Conservation (phyloP, 2,888 invertebrate genomes). For the Caenorhabditis sinica region DNA sequence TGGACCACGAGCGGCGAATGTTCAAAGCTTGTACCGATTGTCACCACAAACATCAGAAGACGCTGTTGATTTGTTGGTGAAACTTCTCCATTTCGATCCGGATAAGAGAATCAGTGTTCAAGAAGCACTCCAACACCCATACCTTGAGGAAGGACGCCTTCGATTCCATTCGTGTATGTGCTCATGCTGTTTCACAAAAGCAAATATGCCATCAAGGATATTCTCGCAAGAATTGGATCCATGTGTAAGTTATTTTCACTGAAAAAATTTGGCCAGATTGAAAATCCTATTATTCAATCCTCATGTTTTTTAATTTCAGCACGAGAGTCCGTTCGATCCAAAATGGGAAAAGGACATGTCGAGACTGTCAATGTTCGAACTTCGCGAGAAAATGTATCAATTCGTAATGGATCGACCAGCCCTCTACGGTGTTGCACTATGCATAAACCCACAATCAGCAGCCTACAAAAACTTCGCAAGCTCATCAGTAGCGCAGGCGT, state of each 20-base stretch:
- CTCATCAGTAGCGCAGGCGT: slow-evolving; percentile 97
- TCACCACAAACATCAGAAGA: slow-evolving; percentile 96
- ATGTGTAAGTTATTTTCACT: slow-evolving; percentile 70
- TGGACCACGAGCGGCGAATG: slow-evolving; percentile 61
- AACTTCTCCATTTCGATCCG: slow-evolving; percentile 99
- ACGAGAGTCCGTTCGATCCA: slow-evolving; percentile 94
- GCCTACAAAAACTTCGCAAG: slow-evolving; percentile 99
- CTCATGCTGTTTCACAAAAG: slow-evolving; percentile 89
- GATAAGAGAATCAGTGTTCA: slow-evolving; percentile 90
- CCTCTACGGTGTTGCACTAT: slow-evolving; percentile 96
- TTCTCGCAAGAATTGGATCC: slow-evolving; percentile 79
- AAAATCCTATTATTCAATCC: background rate
- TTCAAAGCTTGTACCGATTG: slow-evolving; percentile 89
- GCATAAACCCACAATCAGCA: slow-evolving; percentile 99
- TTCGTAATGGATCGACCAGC: slow-evolving; percentile 96
- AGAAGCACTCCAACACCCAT: slow-evolving; percentile 96
- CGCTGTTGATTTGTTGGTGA: slow-evolving; percentile 96
- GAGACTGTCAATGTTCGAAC: slow-evolving; percentile 82
- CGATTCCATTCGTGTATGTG: slow-evolving; percentile 99
- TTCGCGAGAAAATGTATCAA: slow-evolving; percentile 96
- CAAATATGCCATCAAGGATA: slow-evolving; percentile 69
- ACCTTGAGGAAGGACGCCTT: slow-evolving; percentile 96
- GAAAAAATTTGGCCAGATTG: background rate
- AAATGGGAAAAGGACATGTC: slow-evolving; percentile 96
- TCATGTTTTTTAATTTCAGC: slow-evolving; percentile 83